A percentile compares a stretch with the other conserved stretches of the same genome.
These are phyloP conservation scores for Salminus brasiliensis DNA, from an alignment of 2,113 vertebrate species.

Conservation along the genomic window DNA sequence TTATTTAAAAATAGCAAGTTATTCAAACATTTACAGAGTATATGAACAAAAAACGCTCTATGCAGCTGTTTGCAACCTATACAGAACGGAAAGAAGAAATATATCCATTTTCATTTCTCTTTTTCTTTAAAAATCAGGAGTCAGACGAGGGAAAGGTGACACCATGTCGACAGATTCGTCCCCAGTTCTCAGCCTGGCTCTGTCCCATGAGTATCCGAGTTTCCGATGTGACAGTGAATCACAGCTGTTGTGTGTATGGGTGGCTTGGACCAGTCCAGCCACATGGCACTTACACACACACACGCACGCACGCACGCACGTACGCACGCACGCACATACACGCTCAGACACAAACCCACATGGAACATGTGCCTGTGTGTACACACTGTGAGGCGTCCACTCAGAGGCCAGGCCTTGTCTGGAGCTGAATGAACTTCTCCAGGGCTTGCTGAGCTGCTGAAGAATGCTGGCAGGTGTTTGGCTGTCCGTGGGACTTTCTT, in stretches of 20 bases:
- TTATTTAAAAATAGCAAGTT: slow-evolving; percentile 78
- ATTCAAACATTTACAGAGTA: slow-evolving; percentile 80
- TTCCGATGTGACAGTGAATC: neutral
- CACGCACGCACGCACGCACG: slow-evolving; percentile 9
- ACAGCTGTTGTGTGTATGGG: slow-evolving; percentile 2
- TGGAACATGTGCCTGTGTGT: slow-evolving; percentile 25
- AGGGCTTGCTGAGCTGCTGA: neutral
- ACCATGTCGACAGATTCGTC: slow-evolving; percentile 50
- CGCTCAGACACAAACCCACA: too few species aligned
- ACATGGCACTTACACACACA: slow-evolving; percentile 25
- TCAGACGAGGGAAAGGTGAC: slow-evolving; percentile 55
- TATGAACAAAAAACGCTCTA: slow-evolving; percentile 74
- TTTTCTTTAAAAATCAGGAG: slow-evolving; percentile 38
- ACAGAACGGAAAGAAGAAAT: slow-evolving; percentile 71
- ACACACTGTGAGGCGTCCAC: slow-evolving; percentile 32
- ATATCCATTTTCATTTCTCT: slow-evolving; percentile 48
- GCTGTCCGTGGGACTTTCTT: slow-evolving; percentile 24
- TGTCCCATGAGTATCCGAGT: slow-evolving; percentile 46
- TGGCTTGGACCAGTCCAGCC: slow-evolving; percentile 40
- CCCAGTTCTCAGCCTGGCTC: slow-evolving; percentile 58
- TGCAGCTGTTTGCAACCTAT: slow-evolving; percentile 75
- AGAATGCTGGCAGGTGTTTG: slow-evolving; percentile 17
- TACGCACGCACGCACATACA: slow-evolving; percentile 15
- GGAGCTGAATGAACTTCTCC: slow-evolving; percentile 7
- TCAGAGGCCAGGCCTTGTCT: slow-evolving; percentile 22